Evolutionary conservation across 2,797 vertebrate species (phyloP).

Genomic region (Aphelocoma californica): DNA sequence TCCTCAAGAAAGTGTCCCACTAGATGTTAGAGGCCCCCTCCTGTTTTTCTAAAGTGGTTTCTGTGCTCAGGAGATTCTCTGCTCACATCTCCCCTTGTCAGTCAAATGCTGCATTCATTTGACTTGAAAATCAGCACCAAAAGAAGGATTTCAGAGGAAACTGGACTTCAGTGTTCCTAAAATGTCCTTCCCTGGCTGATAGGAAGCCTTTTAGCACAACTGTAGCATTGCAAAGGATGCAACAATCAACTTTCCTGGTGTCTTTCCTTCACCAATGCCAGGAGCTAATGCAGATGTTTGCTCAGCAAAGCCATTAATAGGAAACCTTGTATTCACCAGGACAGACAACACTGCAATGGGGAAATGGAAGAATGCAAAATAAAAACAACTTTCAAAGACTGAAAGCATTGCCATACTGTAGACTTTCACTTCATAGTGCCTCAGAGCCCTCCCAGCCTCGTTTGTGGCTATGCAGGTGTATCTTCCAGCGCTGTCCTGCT

Average conservation of each 20-base stretch:
- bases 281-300: not conserved
- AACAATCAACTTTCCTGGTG: not conserved
- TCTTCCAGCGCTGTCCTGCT: slow-evolving; percentile 85
- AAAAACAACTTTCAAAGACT: not conserved
- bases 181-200: not conserved
- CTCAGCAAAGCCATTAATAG: not conserved
- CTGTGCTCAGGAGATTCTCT: not conserved
- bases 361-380: not conserved
- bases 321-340: not conserved
- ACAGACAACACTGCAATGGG: not conserved
- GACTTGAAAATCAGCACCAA: not conserved
- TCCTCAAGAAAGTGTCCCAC: not conserved
- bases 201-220: not conserved
- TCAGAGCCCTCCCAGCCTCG: slow-evolving; percentile 90
- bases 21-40: not conserved
- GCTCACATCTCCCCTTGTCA: not conserved
- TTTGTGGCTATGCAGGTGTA: slow-evolving; percentile 95
- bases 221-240: not conserved
- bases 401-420: slow-evolving; percentile 81
- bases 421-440: slow-evolving; percentile 93
- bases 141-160: not conserved
- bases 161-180: not conserved
- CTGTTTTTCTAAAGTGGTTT: not conserved
- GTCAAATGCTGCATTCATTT: not conserved
- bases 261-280: not conserved